phyloP scores from a whole-genome alignment of 1,140 invertebrate species.

The Listronotus oregonensis region DNA sequence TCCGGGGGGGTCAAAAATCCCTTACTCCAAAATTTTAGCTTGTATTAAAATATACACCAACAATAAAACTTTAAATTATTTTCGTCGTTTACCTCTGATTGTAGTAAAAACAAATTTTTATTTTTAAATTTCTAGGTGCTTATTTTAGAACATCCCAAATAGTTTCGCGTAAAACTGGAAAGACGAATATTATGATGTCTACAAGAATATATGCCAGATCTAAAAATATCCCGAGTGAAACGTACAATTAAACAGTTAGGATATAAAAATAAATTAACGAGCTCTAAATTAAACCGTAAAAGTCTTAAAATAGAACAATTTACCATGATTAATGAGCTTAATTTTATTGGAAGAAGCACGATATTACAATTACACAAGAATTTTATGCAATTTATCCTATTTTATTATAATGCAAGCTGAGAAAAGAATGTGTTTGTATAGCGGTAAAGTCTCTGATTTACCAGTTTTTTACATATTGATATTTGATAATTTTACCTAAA shows the following conservation, averaged over 20 bases:
- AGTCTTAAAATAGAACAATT: slow-evolving; percentile 32
- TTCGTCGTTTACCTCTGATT: neutral
- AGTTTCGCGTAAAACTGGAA: slow-evolving; percentile 8
- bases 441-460: too few relatives aligned
- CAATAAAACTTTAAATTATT: neutral
- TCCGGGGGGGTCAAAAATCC: too few relatives aligned
- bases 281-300: slow-evolving; percentile 29
- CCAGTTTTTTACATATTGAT: too few relatives aligned
- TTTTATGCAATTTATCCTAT: slow-evolving; percentile 8
- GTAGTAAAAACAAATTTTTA: slow-evolving; percentile 6
- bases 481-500: too few relatives aligned
- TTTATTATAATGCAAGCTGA: neutral
- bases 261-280: slow-evolving; percentile 32
- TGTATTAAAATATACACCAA: too few relatives aligned
- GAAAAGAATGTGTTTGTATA: too few relatives aligned
- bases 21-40: too few relatives aligned
- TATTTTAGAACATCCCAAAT: slow-evolving; percentile 14
- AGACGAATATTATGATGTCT: slow-evolving; percentile 15
- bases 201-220: slow-evolving; percentile 16
- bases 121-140: slow-evolving; percentile 10
- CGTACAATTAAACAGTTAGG: slow-evolving; percentile 15
- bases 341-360: neutral
- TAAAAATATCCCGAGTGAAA: slow-evolving; percentile 13
- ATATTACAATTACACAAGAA: slow-evolving; percentile 4
- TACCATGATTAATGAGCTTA: slow-evolving; percentile 19